Evolutionary conservation across 2,797 vertebrate species (phyloP).

Genomic region (Lepus townsendii): DNA sequence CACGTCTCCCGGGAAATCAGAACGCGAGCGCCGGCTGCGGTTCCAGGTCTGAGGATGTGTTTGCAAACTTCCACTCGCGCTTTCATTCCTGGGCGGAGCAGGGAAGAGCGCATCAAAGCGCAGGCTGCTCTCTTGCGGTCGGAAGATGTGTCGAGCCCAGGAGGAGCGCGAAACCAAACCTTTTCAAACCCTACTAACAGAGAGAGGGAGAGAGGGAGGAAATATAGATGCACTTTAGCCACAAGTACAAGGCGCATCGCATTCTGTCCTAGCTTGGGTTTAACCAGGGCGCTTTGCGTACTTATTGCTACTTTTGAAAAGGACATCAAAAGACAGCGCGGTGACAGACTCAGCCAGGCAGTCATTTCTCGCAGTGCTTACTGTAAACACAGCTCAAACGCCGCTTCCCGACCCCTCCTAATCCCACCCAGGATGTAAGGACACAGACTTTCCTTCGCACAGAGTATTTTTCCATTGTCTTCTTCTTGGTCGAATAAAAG

Average conservation of each 20-base stretch:
- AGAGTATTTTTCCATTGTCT: slow-evolving; percentile 29
- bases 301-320: slow-evolving; percentile 28
- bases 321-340: slow-evolving; percentile 80
- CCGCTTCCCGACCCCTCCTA: slow-evolving; percentile 67
- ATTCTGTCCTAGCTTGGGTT: not conserved
- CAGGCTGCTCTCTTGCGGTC: slow-evolving; percentile 90
- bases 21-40: slow-evolving; percentile 85
- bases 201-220: not conserved
- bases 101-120: slow-evolving; percentile 84
- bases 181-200: not conserved
- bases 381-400: slow-evolving; percentile 83
- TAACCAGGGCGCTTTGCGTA: not conserved
- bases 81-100: slow-evolving; percentile 80
- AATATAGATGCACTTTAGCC: not conserved
- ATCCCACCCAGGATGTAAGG: slow-evolving; percentile 73
- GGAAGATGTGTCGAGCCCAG: slow-evolving; percentile 82
- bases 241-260: not conserved
- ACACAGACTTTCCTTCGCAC: slow-evolving; percentile 57
- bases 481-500: slow-evolving; percentile 52
- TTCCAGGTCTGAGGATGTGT: slow-evolving; percentile 84
- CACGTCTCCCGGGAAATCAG: slow-evolving; percentile 86
- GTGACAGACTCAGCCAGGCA: slow-evolving; percentile 62
- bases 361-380: slow-evolving; percentile 81
- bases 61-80: slow-evolving; percentile 84
- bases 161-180: slow-evolving; percentile 29